Percentiles rank a stretch among this genome's conserved stretches.
Conservation (phyloP, 2,888 invertebrate species). For the Alsophila aescularia region DNA sequence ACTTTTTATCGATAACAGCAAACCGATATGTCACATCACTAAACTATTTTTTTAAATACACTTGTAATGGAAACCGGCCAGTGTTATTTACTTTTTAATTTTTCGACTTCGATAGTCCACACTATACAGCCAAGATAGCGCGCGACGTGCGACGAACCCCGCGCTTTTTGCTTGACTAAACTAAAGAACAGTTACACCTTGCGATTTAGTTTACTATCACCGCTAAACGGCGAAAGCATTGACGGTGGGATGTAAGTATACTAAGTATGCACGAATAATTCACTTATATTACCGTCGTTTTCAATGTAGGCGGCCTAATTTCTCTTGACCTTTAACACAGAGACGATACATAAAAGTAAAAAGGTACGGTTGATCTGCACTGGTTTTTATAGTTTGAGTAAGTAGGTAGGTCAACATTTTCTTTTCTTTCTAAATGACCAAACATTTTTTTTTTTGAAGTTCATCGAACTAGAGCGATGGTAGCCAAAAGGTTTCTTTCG, state of each 20-base stretch:
- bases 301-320: constrained; percentile 27
- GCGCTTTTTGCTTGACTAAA: constrained; percentile 24
- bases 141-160: constrained; percentile 11
- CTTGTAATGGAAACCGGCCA: constrained; percentile 17
- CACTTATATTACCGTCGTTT: constrained; percentile 36
- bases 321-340: constrained; percentile 29
- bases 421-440: too few species aligned
- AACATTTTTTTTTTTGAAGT: too few species aligned
- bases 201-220: constrained; percentile 30
- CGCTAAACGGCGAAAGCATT: constrained; percentile 41
- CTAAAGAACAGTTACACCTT: constrained; percentile 30
- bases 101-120: background rate
- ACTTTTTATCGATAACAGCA: constrained; percentile 7
- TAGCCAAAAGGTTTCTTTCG: too few species aligned
- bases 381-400: background rate
- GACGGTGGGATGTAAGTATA: constrained; percentile 29
- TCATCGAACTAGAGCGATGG: too few species aligned
- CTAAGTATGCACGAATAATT: constrained; percentile 45
- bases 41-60: constrained; percentile 19
- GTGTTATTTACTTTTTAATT: constrained; percentile 23
- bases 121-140: constrained; percentile 5
- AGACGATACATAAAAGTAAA: constrained; percentile 9
- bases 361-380: background rate
- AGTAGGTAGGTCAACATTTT: too few species aligned
- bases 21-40: constrained; percentile 30